Evolutionary conservation across 2,888 invertebrate genomes (phyloP).

Genomic region (Cotesia congregata): DNA sequence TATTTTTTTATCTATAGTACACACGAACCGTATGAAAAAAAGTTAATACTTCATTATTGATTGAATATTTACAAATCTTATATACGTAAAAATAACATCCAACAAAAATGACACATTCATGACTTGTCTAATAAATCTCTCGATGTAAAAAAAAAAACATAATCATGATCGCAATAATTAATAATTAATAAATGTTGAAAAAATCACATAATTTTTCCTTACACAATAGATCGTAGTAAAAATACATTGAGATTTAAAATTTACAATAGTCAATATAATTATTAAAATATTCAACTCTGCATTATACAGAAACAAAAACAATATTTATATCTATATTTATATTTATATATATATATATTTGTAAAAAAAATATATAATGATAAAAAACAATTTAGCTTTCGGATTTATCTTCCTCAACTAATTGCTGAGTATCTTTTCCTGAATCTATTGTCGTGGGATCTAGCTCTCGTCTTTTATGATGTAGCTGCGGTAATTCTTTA

Average conservation of each 20-base stretch:
- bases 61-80: conserved; percentile 69
- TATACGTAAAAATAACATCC: conserved; percentile 61
- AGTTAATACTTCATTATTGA: conserved; percentile 58
- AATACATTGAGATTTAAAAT: not conserved
- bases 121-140: conserved; percentile 57
- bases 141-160: conserved; percentile 17
- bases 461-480: conserved; percentile 82
- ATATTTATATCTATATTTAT: conserved; percentile 24
- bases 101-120: conserved; percentile 61
- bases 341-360: conserved; percentile 26
- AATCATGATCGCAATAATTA: not conserved
- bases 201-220: conserved; percentile 14
- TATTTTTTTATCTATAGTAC: conserved; percentile 55
- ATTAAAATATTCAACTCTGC: conserved; percentile 1
- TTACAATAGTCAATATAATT: not conserved
- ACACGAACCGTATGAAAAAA: conserved; percentile 65
- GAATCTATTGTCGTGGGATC: conserved; percentile 88
- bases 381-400: conserved; percentile 66
- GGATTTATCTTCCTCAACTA: conserved; percentile 90
- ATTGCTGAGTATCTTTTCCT: conserved; percentile 91
- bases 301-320: not conserved
- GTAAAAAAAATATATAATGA: conserved; percentile 18
- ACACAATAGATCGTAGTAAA: not conserved
- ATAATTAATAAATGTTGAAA: conserved; percentile 17
- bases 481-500: conserved; percentile 81